Percentiles rank a stretch among this genome's conserved stretches.
phyloP scores from a whole-genome alignment of 2,113 vertebrate genomes.

The Mastomys coucha region DNA sequence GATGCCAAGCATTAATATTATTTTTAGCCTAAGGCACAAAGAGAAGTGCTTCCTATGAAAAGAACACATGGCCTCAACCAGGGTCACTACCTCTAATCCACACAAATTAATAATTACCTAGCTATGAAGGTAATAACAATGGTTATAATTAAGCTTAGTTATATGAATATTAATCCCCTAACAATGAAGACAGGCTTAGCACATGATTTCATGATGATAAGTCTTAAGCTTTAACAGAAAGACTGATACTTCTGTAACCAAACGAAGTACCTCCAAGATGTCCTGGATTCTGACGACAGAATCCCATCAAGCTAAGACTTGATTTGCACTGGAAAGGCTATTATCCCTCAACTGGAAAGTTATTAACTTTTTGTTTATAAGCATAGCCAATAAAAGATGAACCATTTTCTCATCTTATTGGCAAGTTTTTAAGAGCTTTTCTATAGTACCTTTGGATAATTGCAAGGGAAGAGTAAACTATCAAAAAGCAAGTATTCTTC shows the following conservation, averaged over 20 bases:
- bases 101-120: conserved; percentile 42
- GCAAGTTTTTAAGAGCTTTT: conserved; percentile 6
- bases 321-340: not conserved
- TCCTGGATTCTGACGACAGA: not conserved
- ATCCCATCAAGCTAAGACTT: not conserved
- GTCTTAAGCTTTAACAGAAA: not conserved
- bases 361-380: not conserved
- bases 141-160: conserved; percentile 42
- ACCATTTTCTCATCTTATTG: not conserved
- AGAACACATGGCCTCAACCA: conserved; percentile 18
- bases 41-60: conserved; percentile 32
- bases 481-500: conserved; percentile 32
- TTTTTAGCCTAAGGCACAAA: conserved; percentile 7
- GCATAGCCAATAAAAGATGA: not conserved
- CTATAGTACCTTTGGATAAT: conserved; percentile 11
- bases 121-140: conserved; percentile 18
- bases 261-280: not conserved
- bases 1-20: not conserved
- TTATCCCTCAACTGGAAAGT: not conserved
- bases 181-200: conserved; percentile 27
- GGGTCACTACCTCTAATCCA: not conserved
- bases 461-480: not conserved
- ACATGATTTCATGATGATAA: not conserved
- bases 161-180: not conserved
- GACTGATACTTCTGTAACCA: not conserved